Conservation (phyloP, 2,888 invertebrate species). For the Cylindroiulus punctatus region DNA sequence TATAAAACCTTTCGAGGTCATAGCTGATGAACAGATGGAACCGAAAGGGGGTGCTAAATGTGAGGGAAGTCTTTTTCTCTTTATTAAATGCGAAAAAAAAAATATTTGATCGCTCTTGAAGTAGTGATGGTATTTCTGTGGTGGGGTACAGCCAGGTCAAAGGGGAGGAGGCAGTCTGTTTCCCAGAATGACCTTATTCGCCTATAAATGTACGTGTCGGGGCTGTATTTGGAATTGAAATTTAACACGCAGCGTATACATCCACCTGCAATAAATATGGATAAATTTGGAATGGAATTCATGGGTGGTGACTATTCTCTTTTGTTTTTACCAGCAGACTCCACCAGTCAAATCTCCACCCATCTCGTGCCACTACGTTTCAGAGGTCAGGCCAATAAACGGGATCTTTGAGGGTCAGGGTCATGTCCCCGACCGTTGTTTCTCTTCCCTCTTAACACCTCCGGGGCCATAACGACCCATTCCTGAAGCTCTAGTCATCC, state of each 20-base stretch:
- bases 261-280: background rate
- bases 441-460: background rate
- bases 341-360: conserved; percentile 21
- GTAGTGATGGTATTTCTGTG: background rate
- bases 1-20: background rate
- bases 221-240: background rate
- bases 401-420: conserved; percentile 39
- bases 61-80: background rate
- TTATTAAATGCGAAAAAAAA: background rate
- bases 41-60: background rate
- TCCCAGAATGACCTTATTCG: background rate
- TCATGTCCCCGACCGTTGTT: conserved; percentile 50
- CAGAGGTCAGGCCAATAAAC: conserved; percentile 46
- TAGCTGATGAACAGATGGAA: background rate
- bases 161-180: conserved; percentile 28
- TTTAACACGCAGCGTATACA: background rate
- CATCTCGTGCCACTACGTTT: background rate
- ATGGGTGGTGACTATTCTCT: background rate
- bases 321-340: background rate
- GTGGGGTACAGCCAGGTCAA: background rate
- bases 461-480: conserved; percentile 17
- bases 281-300: background rate
- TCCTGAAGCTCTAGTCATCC: background rate
- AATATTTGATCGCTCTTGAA: no score
- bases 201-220: background rate